These are phyloP conservation scores for Ciona savignyi DNA, from an alignment of 23 tunicate genomes.

Conservation along the genomic window DNA sequence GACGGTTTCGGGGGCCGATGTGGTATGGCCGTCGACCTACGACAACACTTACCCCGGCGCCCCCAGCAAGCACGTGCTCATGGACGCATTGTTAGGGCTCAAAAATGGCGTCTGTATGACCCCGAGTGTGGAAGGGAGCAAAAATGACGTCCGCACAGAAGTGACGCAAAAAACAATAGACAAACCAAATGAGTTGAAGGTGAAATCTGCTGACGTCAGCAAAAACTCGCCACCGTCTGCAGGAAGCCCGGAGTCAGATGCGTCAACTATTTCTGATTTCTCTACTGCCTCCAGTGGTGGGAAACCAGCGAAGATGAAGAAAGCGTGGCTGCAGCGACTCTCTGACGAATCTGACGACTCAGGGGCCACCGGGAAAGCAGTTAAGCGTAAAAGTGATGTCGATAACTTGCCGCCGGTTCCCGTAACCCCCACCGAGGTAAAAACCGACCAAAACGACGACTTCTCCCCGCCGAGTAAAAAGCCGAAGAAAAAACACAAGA, in stretches of 20 bases:
- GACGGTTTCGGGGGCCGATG: neutral
- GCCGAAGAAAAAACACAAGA: conserved; percentile 25
- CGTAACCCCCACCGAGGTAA: neutral
- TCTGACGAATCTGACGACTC: conserved; percentile 10
- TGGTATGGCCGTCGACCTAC: neutral
- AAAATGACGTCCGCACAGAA: neutral
- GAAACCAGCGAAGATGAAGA: neutral
- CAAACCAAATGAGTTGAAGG: neutral
- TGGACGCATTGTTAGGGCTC: neutral
- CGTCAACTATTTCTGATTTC: neutral
- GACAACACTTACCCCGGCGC: neutral
- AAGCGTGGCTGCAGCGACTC: neutral
- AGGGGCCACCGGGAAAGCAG: conserved; percentile 18
- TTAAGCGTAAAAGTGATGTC: neutral
- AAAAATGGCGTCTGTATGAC: neutral
- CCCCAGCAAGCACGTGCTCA: neutral
- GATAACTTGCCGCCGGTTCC: neutral
- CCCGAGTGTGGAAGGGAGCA: neutral
- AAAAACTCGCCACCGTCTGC: neutral
- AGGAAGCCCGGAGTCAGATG: neutral
- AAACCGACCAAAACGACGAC: conserved; percentile 11
- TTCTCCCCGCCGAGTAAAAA: conserved; percentile 18
- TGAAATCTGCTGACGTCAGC: neutral
- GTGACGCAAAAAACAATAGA: conserved; percentile 15
- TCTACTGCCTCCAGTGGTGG: neutral